Percentiles rank a stretch among this genome's conserved stretches.
These are phyloP conservation scores for Metopia argyrocephala DNA, from an alignment of 2,888 invertebrate genomes.

Conservation along the genomic window DNA sequence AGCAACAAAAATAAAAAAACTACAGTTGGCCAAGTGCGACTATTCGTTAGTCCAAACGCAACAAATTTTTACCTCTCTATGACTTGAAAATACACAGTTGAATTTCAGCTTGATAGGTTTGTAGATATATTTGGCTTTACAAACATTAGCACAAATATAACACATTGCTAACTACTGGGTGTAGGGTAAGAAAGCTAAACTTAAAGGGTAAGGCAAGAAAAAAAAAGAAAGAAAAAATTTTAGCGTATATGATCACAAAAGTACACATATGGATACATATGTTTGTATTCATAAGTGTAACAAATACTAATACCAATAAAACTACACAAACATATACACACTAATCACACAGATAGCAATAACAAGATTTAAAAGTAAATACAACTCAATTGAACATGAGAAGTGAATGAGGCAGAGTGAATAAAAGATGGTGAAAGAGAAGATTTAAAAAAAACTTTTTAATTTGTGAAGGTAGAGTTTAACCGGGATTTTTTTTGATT, in stretches of 20 bases:
- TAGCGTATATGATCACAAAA: slow-evolving; percentile 19
- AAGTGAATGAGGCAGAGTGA: slow-evolving; percentile 18
- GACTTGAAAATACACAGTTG: no score
- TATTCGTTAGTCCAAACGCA: no score
- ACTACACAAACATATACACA: slow-evolving; percentile 36
- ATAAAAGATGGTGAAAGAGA: background rate
- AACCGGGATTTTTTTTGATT: background rate
- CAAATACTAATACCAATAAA: slow-evolving; percentile 49
- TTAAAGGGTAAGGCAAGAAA: slow-evolving; percentile 40
- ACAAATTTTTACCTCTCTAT: no score
- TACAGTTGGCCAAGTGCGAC: no score
- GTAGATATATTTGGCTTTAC: no score
- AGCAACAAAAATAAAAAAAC: slow-evolving; percentile 35
- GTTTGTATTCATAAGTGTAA: slow-evolving; percentile 50
- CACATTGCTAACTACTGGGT: no score
- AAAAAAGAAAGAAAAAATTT: slow-evolving; percentile 3
- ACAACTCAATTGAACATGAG: slow-evolving; percentile 46
- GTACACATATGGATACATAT: slow-evolving; percentile 66
- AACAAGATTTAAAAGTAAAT: slow-evolving; percentile 13
- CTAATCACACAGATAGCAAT: slow-evolving; percentile 51
- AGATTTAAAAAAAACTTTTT: slow-evolving; percentile 36
- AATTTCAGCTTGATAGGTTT: no score
- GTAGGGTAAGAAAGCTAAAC: no score
- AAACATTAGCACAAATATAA: no score
- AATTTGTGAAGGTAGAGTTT: slow-evolving; percentile 38